Conservation (phyloP, 2,888 invertebrate genomes). For the Temnothorax ravouxi region DNA sequence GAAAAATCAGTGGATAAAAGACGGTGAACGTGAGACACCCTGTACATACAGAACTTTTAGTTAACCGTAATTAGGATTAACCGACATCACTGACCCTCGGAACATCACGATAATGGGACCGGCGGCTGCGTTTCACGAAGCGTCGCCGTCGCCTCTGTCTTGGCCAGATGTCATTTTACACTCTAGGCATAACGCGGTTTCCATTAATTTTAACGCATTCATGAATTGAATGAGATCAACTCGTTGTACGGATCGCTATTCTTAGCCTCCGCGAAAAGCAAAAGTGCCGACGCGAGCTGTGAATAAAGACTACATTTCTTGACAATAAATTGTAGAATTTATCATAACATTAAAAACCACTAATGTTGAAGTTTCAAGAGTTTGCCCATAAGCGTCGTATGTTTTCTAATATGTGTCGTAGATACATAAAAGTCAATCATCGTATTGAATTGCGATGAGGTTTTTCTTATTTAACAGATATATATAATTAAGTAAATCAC, state of each 20-base stretch:
- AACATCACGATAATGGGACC: constrained; percentile 20
- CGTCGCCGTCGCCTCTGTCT: constrained; percentile 20
- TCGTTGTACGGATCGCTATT: constrained; percentile 72
- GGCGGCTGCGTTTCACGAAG: constrained; percentile 36
- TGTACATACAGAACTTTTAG: constrained; percentile 25
- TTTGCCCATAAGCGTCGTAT: neutral
- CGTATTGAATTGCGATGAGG: neutral
- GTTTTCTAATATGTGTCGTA: neutral
- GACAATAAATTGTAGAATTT: neutral
- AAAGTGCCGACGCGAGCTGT: constrained; percentile 59
- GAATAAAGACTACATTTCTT: neutral
- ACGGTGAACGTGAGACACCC: constrained; percentile 11
- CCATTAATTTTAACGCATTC: constrained; percentile 66
- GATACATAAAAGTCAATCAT: neutral
- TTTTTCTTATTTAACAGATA: neutral
- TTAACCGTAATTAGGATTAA: constrained; percentile 33
- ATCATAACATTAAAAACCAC: constrained; percentile 3
- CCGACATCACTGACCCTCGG: constrained; percentile 26
- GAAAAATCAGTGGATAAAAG: neutral
- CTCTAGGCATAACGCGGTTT: constrained; percentile 66
- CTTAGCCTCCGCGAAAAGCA: constrained; percentile 58
- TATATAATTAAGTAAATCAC: constrained; percentile 15
- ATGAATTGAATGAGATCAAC: constrained; percentile 74
- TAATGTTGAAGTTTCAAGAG: neutral
- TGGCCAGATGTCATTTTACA: constrained; percentile 69